Conservation (phyloP, 1,140 invertebrate species). For the Lepidurus couesii region DNA sequence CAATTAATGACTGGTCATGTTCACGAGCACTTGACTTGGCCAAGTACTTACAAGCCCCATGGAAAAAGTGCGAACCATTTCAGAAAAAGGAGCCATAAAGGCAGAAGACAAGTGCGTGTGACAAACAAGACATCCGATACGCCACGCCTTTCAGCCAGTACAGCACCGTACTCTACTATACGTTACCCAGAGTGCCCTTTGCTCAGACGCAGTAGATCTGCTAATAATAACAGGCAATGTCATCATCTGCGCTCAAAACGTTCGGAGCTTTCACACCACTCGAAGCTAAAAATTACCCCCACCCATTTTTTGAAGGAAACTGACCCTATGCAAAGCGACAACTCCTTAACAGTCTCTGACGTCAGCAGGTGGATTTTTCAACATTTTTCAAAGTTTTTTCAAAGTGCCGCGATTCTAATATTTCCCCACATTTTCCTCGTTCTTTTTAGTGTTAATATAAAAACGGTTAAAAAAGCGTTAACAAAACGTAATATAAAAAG, state of each 20-base stretch:
- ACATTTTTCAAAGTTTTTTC: too few relatives aligned
- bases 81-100: not conserved
- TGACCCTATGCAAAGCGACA: too few relatives aligned
- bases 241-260: not conserved
- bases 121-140: constrained; percentile 5
- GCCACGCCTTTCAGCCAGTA: not conserved
- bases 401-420: too few relatives aligned
- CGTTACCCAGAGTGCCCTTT: not conserved
- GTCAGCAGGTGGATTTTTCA: too few relatives aligned
- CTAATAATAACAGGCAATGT: not conserved
- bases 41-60: not conserved
- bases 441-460: too few relatives aligned
- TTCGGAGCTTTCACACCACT: not conserved
- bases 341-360: too few relatives aligned
- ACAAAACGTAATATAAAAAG: too few relatives aligned
- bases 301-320: too few relatives aligned
- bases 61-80: not conserved
- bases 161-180: too few relatives aligned
- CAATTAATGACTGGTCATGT: not conserved
- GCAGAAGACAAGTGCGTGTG: not conserved
- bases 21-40: constrained; percentile 6
- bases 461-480: too few relatives aligned
- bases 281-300: too few relatives aligned
- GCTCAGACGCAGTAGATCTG: not conserved
- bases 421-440: too few relatives aligned